These are phyloP conservation scores for Himalopsyche anomala DNA, from an alignment of 2,888 invertebrate species.

Conservation along the genomic window DNA sequence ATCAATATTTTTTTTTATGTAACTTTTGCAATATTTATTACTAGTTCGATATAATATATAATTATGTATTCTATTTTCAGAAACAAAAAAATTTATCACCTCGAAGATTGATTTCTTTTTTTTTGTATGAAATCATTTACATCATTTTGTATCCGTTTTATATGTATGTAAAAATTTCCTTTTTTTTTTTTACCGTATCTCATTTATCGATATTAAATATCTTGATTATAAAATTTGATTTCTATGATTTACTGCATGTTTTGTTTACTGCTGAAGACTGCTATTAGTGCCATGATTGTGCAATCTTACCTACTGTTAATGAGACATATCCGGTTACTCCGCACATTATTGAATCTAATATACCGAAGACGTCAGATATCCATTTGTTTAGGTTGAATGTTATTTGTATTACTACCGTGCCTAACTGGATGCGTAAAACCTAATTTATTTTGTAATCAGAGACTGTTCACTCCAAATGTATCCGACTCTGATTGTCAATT, in stretches of 20 bases:
- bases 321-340: not conserved
- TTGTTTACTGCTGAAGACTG: conserved; percentile 5
- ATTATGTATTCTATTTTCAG: too few species aligned
- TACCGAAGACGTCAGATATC: not conserved
- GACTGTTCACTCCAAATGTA: too few species aligned
- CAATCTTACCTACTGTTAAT: not conserved
- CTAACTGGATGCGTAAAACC: not conserved
- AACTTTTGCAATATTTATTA: too few species aligned
- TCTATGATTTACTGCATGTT: not conserved
- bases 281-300: conserved; percentile 9
- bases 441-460: not conserved
- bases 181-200: too few species aligned
- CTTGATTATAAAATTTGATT: not conserved
- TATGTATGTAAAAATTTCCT: too few species aligned
- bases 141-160: too few species aligned
- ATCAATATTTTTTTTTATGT: too few species aligned
- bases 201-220: too few species aligned
- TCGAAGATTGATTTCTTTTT: too few species aligned
- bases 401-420: not conserved
- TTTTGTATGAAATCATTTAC: too few species aligned
- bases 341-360: not conserved
- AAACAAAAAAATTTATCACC: too few species aligned
- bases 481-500: not conserved
- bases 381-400: not conserved
- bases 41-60: too few species aligned